phyloP scores from a whole-genome alignment of 2,113 vertebrate species.

The Tursiops truncatus region DNA sequence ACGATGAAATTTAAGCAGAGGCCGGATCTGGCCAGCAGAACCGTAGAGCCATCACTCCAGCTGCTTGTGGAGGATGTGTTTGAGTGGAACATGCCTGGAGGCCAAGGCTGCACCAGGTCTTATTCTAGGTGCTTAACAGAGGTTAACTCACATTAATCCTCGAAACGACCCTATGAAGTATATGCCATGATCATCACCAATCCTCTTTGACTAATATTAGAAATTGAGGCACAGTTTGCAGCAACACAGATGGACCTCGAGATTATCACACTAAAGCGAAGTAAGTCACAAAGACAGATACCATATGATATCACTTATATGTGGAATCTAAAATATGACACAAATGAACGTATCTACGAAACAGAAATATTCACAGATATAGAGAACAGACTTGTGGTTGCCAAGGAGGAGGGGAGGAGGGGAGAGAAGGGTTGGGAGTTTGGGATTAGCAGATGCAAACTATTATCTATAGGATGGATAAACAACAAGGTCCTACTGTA shows the following conservation, averaged over 20 bases:
- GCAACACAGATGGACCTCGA: neutral
- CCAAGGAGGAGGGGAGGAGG: neutral
- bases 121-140: neutral
- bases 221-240: neutral
- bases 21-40: neutral
- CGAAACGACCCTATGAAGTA: neutral
- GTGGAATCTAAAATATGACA: neutral
- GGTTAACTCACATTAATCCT: neutral
- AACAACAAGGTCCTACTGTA: neutral
- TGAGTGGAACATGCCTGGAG: neutral
- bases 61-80: neutral
- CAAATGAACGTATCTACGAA: neutral
- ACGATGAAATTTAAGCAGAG: neutral
- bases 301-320: neutral
- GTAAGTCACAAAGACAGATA: neutral
- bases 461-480: neutral
- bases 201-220: neutral
- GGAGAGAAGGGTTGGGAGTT: neutral
- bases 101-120: neutral
- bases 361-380: neutral
- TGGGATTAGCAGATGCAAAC: neutral
- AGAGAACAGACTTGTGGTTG: neutral
- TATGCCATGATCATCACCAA: no score
- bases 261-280: neutral
- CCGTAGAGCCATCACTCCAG: accelerated